These are phyloP conservation scores for Lagopus leucura DNA, from an alignment of 2,113 vertebrate genomes.

Conservation along the genomic window DNA sequence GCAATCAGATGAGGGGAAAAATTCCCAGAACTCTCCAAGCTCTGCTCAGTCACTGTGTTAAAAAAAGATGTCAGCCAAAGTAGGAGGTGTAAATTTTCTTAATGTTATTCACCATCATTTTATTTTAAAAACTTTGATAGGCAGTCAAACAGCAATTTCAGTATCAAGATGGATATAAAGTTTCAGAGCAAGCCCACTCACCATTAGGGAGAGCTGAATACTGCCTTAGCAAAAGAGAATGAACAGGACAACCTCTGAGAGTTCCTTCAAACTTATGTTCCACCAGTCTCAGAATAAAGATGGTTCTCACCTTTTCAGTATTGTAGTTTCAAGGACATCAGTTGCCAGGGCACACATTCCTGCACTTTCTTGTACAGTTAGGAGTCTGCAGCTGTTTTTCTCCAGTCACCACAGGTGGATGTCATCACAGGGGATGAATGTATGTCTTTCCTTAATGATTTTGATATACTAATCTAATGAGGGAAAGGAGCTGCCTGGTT, in stretches of 20 bases:
- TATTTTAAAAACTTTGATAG: conserved; percentile 64
- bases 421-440: not conserved
- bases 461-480: not conserved
- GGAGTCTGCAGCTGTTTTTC: not conserved
- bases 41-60: conserved; percentile 37
- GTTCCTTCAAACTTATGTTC: not conserved
- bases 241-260: not conserved
- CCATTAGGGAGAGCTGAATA: not conserved
- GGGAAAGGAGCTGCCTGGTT: not conserved
- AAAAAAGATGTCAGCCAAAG: conserved; percentile 67
- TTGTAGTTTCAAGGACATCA: not conserved
- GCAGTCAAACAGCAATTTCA: conserved; percentile 46
- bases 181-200: conserved; percentile 51
- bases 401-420: not conserved
- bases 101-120: conserved; percentile 46
- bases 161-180: conserved; percentile 29
- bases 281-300: not conserved
- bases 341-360: not conserved
- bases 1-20: conserved; percentile 45
- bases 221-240: not conserved
- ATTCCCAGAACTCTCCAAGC: conserved; percentile 43
- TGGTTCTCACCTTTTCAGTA: not conserved
- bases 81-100: conserved; percentile 66
- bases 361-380: rapidly evolving
- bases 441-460: not conserved